These are phyloP conservation scores for Hydra vulgaris DNA, from an alignment of 30 jellyfish, hydroid and myxozoan genomes.

Conservation along the genomic window DNA sequence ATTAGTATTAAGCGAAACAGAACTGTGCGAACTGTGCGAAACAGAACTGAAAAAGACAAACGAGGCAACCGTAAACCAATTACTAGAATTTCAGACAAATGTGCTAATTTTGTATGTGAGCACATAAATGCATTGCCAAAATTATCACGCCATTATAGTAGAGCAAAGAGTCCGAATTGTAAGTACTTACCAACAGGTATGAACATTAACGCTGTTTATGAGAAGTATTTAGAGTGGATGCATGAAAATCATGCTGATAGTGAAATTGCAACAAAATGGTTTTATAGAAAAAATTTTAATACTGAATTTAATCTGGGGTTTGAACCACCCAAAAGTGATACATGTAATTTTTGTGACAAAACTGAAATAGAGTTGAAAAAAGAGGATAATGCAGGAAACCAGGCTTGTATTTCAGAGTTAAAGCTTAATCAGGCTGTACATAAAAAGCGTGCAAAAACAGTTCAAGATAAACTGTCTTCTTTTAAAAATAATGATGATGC, in stretches of 20 bases:
- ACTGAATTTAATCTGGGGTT: neutral
- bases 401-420: neutral
- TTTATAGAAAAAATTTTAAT: neutral
- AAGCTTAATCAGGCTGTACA: neutral
- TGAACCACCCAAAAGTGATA: neutral
- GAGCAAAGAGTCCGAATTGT: neutral
- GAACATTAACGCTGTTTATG: neutral
- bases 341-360: neutral
- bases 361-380: neutral
- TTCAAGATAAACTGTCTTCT: neutral
- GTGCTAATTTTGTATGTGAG: neutral
- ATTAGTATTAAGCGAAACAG: neutral
- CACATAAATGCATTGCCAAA: neutral
- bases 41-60: neutral
- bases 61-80: neutral
- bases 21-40: neutral
- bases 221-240: neutral
- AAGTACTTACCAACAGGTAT: neutral
- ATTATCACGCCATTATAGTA: neutral
- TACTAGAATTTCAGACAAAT: neutral
- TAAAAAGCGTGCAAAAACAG: neutral
- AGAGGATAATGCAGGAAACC: neutral
- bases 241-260: neutral
- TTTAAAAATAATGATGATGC: neutral
- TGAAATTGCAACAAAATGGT: neutral